These are phyloP conservation scores for Crocallis elinguaria DNA, from an alignment of 2,888 invertebrate species.

Conservation along the genomic window DNA sequence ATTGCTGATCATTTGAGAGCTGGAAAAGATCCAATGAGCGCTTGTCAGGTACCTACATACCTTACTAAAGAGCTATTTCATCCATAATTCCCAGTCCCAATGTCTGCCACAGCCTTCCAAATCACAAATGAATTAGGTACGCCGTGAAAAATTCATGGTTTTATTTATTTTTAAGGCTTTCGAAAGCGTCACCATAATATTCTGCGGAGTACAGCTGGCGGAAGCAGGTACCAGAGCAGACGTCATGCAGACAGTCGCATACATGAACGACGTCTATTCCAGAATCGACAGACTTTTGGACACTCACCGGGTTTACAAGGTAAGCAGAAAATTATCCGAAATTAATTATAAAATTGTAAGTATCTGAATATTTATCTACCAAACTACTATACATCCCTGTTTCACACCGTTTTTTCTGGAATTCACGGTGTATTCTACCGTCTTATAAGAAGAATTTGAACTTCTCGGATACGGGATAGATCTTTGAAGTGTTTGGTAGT, in stretches of 20 bases:
- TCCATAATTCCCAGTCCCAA: no score
- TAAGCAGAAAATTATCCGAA: constrained; percentile 50
- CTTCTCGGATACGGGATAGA: no score
- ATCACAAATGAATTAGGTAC: no score
- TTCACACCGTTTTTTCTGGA: no score
- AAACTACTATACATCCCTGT: no score
- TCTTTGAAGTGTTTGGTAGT: no score
- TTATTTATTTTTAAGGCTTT: constrained; percentile 86
- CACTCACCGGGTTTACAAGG: constrained; percentile 94
- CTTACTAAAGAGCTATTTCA: no score
- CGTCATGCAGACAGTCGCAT: constrained; percentile 91
- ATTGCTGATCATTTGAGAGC: constrained; percentile 92
- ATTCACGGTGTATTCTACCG: no score
- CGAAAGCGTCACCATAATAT: constrained; percentile 91
- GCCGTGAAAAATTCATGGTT: background rate
- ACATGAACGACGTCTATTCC: constrained; percentile 94
- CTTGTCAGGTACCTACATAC: constrained; percentile 93
- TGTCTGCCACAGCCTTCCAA: no score
- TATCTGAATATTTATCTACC: no score
- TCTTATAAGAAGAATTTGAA: no score
- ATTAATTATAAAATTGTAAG: no score
- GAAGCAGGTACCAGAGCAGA: constrained; percentile 73
- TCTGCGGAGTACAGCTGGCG: constrained; percentile 88
- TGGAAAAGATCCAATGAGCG: constrained; percentile 90
- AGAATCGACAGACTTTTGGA: constrained; percentile 94